Percentiles rank a stretch among this genome's conserved stretches.
Evolutionary conservation across 2,888 invertebrate genomes (phyloP).

Genomic region (Gymnoscelis rufifasciata): DNA sequence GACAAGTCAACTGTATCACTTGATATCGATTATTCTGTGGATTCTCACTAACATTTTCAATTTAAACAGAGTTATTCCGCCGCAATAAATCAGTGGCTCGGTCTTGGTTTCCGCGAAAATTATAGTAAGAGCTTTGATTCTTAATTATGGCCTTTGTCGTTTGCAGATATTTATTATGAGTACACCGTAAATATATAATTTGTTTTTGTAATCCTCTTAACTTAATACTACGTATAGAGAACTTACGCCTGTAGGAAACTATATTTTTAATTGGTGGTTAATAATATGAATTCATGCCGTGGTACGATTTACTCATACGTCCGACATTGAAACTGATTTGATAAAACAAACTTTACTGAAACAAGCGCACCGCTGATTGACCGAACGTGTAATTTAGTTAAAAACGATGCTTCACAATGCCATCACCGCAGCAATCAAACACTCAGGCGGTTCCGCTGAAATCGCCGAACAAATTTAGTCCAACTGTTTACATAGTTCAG

Average conservation of each 20-base stretch:
- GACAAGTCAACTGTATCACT: slow-evolving; percentile 38
- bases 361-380: slow-evolving; percentile 9
- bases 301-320: no score
- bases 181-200: slow-evolving; percentile 43
- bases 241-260: no score
- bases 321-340: no score
- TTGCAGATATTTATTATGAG: slow-evolving; percentile 55
- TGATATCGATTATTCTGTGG: slow-evolving; percentile 46
- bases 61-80: slow-evolving; percentile 58
- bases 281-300: no score
- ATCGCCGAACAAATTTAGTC: slow-evolving; percentile 32
- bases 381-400: slow-evolving; percentile 18
- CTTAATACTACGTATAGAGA: no score
- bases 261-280: no score
- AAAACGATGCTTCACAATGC: slow-evolving; percentile 10
- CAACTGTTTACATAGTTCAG: slow-evolving; percentile 38
- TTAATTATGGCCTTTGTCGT: slow-evolving; percentile 64
- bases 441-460: slow-evolving; percentile 19
- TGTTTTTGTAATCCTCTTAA: no score
- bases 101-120: slow-evolving; percentile 54
- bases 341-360: no score
- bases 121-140: slow-evolving; percentile 66
- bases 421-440: slow-evolving; percentile 17
- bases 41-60: slow-evolving; percentile 56
- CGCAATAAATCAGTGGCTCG: slow-evolving; percentile 58